These are phyloP conservation scores for Orientallactaga sibirica DNA, from an alignment of 2,797 vertebrate genomes.

Conservation along the genomic window DNA sequence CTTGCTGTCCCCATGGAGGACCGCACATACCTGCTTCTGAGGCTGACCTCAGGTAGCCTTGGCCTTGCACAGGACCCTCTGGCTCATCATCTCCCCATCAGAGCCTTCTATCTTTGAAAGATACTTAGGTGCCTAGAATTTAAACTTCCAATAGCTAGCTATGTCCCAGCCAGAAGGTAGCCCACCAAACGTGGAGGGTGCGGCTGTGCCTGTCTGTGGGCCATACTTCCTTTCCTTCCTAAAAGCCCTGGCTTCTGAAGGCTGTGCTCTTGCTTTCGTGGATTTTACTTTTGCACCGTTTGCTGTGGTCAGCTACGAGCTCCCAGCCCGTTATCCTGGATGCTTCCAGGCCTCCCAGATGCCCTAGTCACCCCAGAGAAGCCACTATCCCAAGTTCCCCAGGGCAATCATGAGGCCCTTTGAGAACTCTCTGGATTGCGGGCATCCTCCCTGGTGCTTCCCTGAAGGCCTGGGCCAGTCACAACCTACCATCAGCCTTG, in stretches of 20 bases:
- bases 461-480: background rate
- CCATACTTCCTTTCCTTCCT: background rate
- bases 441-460: background rate
- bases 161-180: background rate
- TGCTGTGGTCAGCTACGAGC: no score
- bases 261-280: no score
- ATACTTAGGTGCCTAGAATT: background rate
- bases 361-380: background rate
- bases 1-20: background rate
- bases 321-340: background rate
- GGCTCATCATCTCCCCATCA: background rate
- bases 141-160: background rate
- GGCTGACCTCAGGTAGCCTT: no score
- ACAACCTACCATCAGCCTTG: no score
- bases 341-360: background rate
- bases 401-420: background rate
- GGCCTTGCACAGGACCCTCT: background rate
- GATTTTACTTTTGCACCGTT: background rate
- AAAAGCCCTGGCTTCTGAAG: background rate
- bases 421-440: background rate
- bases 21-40: background rate
- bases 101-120: background rate
- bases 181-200: no score
- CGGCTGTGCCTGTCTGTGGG: background rate
- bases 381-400: background rate